phyloP scores from a whole-genome alignment of 1,140 invertebrate species.

The Micrasema longulum region DNA sequence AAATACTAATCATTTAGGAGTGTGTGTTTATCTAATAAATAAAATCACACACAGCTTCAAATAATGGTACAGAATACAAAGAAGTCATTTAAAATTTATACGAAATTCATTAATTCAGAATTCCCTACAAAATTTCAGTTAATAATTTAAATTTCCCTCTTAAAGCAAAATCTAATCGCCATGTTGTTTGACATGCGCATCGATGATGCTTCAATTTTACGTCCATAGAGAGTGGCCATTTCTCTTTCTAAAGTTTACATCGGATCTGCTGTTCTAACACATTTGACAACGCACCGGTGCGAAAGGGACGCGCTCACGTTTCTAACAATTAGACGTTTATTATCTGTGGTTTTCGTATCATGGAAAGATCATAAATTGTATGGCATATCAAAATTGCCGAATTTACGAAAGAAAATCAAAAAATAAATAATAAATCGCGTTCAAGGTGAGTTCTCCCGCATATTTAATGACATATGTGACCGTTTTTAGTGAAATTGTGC shows the following conservation, averaged over 20 bases:
- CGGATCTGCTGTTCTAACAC: conserved; percentile 19
- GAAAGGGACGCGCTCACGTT: conserved; percentile 13
- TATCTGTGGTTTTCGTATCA: conserved; percentile 39
- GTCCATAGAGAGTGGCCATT: conserved; percentile 13
- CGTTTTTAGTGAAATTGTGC: too few species aligned
- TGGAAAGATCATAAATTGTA: conserved; percentile 30
- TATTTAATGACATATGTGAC: too few species aligned
- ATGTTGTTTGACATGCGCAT: conserved; percentile 44
- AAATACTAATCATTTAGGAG: too few species aligned
- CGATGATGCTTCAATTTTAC: conserved; percentile 23
- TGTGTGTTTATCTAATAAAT: too few species aligned
- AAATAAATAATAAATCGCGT: conserved; percentile 21
- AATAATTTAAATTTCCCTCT: conserved; percentile 37
- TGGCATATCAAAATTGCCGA: conserved; percentile 38
- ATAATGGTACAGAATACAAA: too few species aligned
- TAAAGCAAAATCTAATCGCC: conserved; percentile 35
- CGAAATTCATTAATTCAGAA: too few species aligned
- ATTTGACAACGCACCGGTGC: background rate
- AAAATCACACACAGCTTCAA: too few species aligned
- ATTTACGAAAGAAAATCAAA: conserved; percentile 9
- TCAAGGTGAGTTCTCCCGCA: background rate
- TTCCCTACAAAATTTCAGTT: too few species aligned
- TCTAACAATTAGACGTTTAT: conserved; percentile 39
- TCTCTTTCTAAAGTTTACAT: conserved; percentile 32
- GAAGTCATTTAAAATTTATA: too few species aligned